A percentile compares a stretch with the other conserved stretches of the same genome.
phyloP scores from a whole-genome alignment of 2,797 vertebrate genomes.

The Mergus octosetaceus region DNA sequence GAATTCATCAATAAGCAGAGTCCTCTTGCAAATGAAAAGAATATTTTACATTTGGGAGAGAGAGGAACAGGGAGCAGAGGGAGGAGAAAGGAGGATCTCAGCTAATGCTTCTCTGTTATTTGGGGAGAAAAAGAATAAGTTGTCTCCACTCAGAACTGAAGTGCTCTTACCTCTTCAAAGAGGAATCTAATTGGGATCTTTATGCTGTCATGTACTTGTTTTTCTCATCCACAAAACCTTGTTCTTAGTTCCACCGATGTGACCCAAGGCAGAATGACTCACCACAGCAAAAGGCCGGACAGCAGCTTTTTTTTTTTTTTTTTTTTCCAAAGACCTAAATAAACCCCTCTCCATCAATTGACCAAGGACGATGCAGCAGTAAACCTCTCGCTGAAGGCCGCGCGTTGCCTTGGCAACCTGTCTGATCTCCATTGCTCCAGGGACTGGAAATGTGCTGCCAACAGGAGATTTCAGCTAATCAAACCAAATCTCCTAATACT shows the following conservation, averaged over 20 bases:
- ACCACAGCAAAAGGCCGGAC: slow-evolving; percentile 49
- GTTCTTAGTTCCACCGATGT: slow-evolving; percentile 6
- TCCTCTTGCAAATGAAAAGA: neutral
- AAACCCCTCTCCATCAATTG: slow-evolving; percentile 66
- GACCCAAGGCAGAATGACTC: slow-evolving; percentile 65
- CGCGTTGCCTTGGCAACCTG: slow-evolving; percentile 72
- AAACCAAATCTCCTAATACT: slow-evolving; percentile 59
- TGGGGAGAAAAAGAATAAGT: neutral
- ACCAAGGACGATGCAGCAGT: slow-evolving; percentile 69
- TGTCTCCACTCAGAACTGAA: slow-evolving; percentile 3
- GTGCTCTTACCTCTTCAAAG: slow-evolving; percentile 27
- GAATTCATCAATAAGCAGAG: neutral
- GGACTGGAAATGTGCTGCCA: slow-evolving; percentile 58
- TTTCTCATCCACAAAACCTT: slow-evolving; percentile 26
- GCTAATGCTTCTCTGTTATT: neutral
- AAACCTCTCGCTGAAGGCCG: slow-evolving; percentile 71
- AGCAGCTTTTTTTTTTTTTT: slow-evolving; percentile 30
- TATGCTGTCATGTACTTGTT: neutral
- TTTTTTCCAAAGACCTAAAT: slow-evolving; percentile 58
- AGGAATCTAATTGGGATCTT: slow-evolving; percentile 22
- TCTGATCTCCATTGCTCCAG: slow-evolving; percentile 67
- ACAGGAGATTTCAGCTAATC: slow-evolving; percentile 63
- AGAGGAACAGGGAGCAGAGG: neutral
- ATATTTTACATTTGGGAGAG: neutral
- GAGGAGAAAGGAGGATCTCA: neutral